A percentile compares a stretch with the other conserved stretches of the same genome.
Evolutionary conservation across 2,888 invertebrate species (phyloP).

Genomic region (Drosophila prolongata): DNA sequence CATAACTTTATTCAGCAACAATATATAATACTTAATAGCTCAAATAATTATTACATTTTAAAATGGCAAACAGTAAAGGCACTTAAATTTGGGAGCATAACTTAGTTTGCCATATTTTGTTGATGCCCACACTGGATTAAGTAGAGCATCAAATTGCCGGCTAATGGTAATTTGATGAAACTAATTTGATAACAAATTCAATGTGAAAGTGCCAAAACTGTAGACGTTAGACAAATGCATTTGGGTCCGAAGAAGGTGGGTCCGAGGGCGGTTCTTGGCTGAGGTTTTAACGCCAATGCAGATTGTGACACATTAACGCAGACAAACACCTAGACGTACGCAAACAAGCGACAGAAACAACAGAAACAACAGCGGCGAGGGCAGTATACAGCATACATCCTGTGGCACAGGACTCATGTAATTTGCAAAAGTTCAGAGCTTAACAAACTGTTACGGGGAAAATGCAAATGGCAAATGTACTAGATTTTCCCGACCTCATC

Average conservation of each 20-base stretch:
- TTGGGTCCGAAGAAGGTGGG: constrained; percentile 38
- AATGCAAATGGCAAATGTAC: constrained; percentile 71
- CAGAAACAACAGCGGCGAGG: constrained; percentile 18
- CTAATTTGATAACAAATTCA: constrained; percentile 77
- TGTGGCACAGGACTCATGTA: constrained; percentile 77
- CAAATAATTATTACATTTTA: too few relatives aligned
- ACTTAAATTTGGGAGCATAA: background rate
- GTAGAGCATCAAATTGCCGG: constrained; percentile 35
- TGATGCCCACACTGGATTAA: background rate
- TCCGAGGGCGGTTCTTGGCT: constrained; percentile 9
- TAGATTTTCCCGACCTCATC: constrained; percentile 25
- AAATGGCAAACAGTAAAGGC: background rate
- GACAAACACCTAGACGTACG: constrained; percentile 26
- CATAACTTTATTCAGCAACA: too few relatives aligned
- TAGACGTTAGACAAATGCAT: constrained; percentile 54
- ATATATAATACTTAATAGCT: too few relatives aligned
- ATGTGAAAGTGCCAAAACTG: constrained; percentile 70
- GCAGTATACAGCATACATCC: constrained; percentile 67
- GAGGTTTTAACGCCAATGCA: constrained; percentile 55
- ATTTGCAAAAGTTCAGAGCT: constrained; percentile 80
- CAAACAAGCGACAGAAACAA: constrained; percentile 17
- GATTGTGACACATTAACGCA: constrained; percentile 59
- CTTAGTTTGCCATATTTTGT: constrained; percentile 1
- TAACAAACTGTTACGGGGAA: constrained; percentile 75
- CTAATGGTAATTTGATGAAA: constrained; percentile 68